Base-by-base conservation (phyloP, 2,888 invertebrate species). In the Apamea anceps region DNA sequence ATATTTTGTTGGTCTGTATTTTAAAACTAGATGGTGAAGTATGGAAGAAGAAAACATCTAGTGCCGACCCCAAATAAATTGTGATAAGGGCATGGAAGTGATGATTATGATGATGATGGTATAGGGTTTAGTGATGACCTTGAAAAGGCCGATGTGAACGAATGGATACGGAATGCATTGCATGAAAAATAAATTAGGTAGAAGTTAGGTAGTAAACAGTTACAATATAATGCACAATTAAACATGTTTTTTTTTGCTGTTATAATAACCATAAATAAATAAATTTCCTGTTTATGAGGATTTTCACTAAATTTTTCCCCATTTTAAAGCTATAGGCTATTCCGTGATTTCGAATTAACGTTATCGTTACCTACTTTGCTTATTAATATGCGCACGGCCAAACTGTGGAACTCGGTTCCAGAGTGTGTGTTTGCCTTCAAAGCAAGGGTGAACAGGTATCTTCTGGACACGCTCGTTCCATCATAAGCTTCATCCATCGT, bases 231-330 rank as follows among this genome's bases (percentile, higher is more conserved):
- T 48, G 32, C 13, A 6, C 6, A n/a, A n/a, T 48, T n/a, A 60
- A 12, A 18, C 6, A 21, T 1, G 8, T 15, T 21, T 62, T 75
- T 32, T 76, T 76, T 62, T 48, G 37, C 48, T 25, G 21, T n/a
- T 37, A 8, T 28, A 48, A n/a, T 5, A 10, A 13, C 12, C 6
- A 0, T 67, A 51, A 21, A 13, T 76, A 62, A 28, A 6, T 37
- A 15, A 18, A 2, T 77, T 57, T 79, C 82, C 82, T 79, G 79
- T 79, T 79, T 71, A 37, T 25, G 82, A 45, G 37, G 28, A 81
- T 65, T 73, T 45, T 28, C 25, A 37, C 4, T 45, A 45, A 45
- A 8, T 0, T 48, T 80, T 25, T 57, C 65, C 75, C 28, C 2
- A 57, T 48, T 74, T 37, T 63, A 72, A 72, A 79, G n/a, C 21